Evolutionary conservation across 2,888 invertebrate species (phyloP), one percentile per base, ranked within the genome.

Genomic region (Leptopilina drosophilae): DNA sequence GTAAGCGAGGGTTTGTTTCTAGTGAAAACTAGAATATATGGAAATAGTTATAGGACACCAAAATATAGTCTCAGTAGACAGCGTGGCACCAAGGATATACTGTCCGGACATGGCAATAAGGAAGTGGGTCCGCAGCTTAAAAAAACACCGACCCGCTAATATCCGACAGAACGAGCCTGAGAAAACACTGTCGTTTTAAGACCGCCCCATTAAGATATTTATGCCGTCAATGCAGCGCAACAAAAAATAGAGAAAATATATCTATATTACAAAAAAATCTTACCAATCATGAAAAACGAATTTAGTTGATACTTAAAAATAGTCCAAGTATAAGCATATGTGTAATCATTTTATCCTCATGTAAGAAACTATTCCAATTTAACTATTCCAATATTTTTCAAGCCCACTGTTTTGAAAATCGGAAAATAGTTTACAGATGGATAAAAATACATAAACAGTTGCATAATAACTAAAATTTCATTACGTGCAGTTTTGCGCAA

Each of bases 51-150:
- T 73, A 62, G 67, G 78, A 80, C 76, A 82, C 82, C 79, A 81
- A 84, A 81, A 83, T 84, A 84, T 69, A 77, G 77, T 79, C 80
- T 80, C 80, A 77, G 79, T 77, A 84, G 84, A 83, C 84, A 79
- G 84, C 83, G 81, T 84, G 84, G 84, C 84, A 83, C 84, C 83
- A 82, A 82, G 73, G 77, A 69, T 80, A 78, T 78, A 33, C 33
- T 82, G 80, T 82, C 76, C 77, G 81, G 82, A 77, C 81, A 83
- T 78, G 85, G 90, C 88, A 91, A 90, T 90, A 91, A 91, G 91
- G 91, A 91, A 91, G 91, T 90, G 87, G 89, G 88, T 89, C 90
- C 87, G 86, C 87, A 88, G 89, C 89, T 91, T 91, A 87, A 88
- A 90, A 91, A 90, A 91, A 91, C 89, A 90, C 84, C 86, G 86